Evolutionary conservation across 2,888 invertebrate genomes (phyloP).

Genomic region (Epistrophella euchroma): DNA sequence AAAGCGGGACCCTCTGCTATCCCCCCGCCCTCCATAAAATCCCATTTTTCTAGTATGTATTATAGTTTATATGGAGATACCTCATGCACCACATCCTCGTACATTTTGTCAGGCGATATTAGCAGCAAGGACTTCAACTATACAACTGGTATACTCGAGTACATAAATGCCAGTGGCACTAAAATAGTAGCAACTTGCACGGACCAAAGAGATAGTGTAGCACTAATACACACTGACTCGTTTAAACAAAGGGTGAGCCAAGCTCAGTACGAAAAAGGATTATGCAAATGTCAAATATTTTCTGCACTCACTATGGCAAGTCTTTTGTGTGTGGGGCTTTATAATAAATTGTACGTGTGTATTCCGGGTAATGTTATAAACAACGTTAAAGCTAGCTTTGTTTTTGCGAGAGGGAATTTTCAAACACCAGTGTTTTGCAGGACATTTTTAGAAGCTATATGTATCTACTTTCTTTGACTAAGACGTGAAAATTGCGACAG

Average conservation of each 20-base stretch:
- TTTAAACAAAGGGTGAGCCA: conserved; percentile 61
- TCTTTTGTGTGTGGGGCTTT: conserved; percentile 43
- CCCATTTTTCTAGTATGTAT: conserved; percentile 8
- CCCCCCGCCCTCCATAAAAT: not conserved
- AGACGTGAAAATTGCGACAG: conserved; percentile 15
- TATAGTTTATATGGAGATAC: conserved; percentile 31
- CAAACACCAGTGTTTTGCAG: not conserved
- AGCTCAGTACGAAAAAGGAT: conserved; percentile 60
- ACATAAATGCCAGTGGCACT: conserved; percentile 71
- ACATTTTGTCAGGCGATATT: conserved; percentile 74
- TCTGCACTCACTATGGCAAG: conserved; percentile 38
- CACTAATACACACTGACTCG: conserved; percentile 69
- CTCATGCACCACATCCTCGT: conserved; percentile 46
- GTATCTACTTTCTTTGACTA: conserved; percentile 10
- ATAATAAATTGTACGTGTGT: conserved; percentile 37
- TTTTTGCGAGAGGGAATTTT: conserved; percentile 24
- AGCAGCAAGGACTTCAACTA: conserved; percentile 63
- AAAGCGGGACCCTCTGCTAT: not conserved
- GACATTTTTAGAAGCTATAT: conserved; percentile 16
- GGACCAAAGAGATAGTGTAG: conserved; percentile 66
- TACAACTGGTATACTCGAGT: conserved; percentile 16
- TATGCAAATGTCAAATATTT: conserved; percentile 75
- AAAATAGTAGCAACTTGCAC: conserved; percentile 71
- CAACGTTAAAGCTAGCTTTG: conserved; percentile 27
- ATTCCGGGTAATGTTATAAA: conserved; percentile 44